These are phyloP conservation scores for Arion vulgaris DNA, from an alignment of 1,140 invertebrate genomes.

Conservation along the genomic window DNA sequence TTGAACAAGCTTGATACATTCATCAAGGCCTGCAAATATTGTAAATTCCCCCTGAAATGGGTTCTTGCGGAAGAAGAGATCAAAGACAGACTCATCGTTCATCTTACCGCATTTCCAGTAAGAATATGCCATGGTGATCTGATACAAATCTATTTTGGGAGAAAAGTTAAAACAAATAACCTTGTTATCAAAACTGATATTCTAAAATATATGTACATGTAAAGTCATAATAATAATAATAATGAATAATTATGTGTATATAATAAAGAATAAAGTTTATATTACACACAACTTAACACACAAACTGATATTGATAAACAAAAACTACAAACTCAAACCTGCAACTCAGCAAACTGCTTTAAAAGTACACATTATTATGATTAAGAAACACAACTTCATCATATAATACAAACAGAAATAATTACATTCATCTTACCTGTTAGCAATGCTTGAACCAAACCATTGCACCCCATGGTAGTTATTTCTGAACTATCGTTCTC, in stretches of 20 bases:
- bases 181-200: background rate
- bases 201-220: background rate
- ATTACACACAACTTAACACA: no score
- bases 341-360: no score
- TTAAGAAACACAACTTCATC: no score
- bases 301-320: no score
- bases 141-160: constrained; percentile 85
- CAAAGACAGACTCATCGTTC: constrained; percentile 93
- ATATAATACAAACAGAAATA: no score
- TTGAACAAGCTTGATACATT: constrained; percentile 95
- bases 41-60: constrained; percentile 99
- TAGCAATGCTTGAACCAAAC: constrained; percentile 61
- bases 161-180: background rate
- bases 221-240: background rate
- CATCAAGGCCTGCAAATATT: constrained; percentile 97
- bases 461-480: constrained; percentile 46
- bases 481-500: background rate
- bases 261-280: background rate
- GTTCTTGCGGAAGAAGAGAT: constrained; percentile 98
- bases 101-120: constrained; percentile 98
- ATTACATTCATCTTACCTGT: constrained; percentile 50
- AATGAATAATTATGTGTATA: background rate
- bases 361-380: no score
- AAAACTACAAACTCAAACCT: no score
- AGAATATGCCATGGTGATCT: constrained; percentile 99